A percentile compares a stretch with the other conserved stretches of the same genome.
Evolutionary conservation across 2,113 vertebrate species (phyloP).

Genomic region (Bucco capensis): DNA sequence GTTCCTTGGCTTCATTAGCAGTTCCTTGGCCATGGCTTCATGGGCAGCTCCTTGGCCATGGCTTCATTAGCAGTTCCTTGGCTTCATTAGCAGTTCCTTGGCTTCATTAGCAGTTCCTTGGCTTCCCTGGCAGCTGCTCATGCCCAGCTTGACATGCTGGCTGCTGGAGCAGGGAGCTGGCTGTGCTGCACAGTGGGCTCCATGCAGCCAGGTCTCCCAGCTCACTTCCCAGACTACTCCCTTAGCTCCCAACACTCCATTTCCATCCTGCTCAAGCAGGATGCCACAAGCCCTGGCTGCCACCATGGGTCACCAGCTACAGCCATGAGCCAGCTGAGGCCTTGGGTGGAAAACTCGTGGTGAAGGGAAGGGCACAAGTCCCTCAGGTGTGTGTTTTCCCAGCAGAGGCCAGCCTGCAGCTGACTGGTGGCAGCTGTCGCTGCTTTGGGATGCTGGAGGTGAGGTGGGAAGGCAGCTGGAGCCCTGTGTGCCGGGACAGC

Average conservation of each 20-base stretch:
- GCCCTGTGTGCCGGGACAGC: neutral
- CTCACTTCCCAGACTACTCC: too few relatives aligned
- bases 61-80: neutral
- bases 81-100: neutral
- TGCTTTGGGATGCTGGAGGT: slow-evolving; percentile 62
- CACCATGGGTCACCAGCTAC: neutral
- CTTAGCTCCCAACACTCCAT: rapidly evolving
- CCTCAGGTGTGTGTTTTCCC: neutral
- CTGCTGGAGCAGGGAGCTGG: neutral
- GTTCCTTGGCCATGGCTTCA: neutral
- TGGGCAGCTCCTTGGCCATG: neutral
- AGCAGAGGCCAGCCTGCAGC: neutral
- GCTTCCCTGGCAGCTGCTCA: too few relatives aligned
- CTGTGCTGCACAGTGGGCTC: neutral
- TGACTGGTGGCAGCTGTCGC: neutral
- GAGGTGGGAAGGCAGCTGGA: rapidly evolving
- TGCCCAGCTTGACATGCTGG: too few relatives aligned
- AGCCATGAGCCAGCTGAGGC: rapidly evolving
- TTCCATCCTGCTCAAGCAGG: neutral
- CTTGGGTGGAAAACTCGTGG: rapidly evolving
- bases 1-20: too few relatives aligned
- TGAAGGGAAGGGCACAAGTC: neutral
- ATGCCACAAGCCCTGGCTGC: neutral
- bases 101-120: neutral
- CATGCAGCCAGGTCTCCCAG: too few relatives aligned